Evolutionary conservation across 2,888 invertebrate genomes (phyloP), one percentile per base, ranked within the genome.

Genomic region (Emesis furor): DNA sequence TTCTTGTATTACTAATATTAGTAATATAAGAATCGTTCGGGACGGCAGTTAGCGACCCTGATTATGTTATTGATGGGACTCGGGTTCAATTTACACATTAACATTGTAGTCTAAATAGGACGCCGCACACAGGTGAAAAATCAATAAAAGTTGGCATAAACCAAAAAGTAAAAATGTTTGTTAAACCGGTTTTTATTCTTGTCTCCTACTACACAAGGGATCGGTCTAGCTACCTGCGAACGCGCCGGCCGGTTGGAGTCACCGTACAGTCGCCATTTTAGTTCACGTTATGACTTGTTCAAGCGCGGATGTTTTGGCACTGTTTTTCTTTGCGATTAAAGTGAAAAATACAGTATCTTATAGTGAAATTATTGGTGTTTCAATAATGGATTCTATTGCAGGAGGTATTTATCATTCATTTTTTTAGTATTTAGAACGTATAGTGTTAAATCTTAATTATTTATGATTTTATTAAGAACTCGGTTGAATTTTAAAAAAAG

Each of bases 101-200:
- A n/a, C n/a, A n/a, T n/a, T n/a, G n/a, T n/a, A n/a, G n/a, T n/a
- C n/a, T n/a, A n/a, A n/a, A n/a, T n/a, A n/a, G n/a, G n/a, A 24
- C 37, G 39, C 0, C 39, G 39, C 8, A 39, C 39, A 7, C 46
- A 46, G 46, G 46, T 46, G 46, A 14, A 46, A 46, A 46, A 46
- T 46, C 46, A 46, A 68, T 37, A 68, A 68, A 62, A 62, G 30
- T 62, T 62, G 62, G 62, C 62, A 62, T 30, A 62, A 62, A 62
- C 30, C 62, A 62, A 62, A 62, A 62, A 30, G 62, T 30, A 62
- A 62, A 62, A 62, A 62, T 62, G 62, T 62, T 30, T 30, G 62
- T 10, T 62, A 62, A 62, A 62, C 62, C 6, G 62, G 62, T 62
- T 24, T 62, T 1, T 10, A 62, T 30, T 62, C 62, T 10, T 62